Evolutionary conservation across 1,140 invertebrate genomes (phyloP).

Genomic region (Laodelphax striatellus): DNA sequence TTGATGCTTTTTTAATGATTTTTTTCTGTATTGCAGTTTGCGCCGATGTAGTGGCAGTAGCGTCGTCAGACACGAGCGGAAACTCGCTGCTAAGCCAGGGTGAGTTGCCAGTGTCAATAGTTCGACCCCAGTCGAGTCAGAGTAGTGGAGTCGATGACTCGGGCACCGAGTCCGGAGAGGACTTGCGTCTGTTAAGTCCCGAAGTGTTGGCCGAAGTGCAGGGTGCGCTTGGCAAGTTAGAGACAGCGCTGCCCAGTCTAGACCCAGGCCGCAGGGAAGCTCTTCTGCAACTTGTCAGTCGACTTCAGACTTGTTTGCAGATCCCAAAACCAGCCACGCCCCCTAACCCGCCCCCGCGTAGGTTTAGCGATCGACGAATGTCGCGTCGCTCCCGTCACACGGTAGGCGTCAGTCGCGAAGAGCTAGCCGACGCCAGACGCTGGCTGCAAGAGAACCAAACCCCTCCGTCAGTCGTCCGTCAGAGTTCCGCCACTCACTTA

Average conservation of each 20-base stretch:
- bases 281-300: conserved; percentile 58
- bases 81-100: conserved; percentile 26
- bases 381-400: conserved; percentile 48
- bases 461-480: conserved; percentile 2
- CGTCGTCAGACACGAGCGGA: conserved; percentile 20
- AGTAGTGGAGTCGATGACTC: conserved; percentile 39
- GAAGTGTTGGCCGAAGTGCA: conserved; percentile 63
- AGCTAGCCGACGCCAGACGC: conserved; percentile 58
- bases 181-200: conserved; percentile 28
- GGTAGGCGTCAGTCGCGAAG: conserved; percentile 66
- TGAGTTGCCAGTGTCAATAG: conserved; percentile 35
- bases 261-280: conserved; percentile 43
- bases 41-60: conserved; percentile 42
- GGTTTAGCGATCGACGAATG: conserved; percentile 19
- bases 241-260: conserved; percentile 50
- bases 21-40: conserved; percentile 35
- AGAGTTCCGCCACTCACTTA: conserved; percentile 11
- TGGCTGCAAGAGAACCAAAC: conserved; percentile 44
- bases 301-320: conserved; percentile 55
- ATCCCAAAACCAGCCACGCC: conserved; percentile 28
- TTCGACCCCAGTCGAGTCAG: conserved; percentile 24
- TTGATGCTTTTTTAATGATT: not conserved
- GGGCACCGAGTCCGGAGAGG: conserved; percentile 54
- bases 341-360: conserved; percentile 19
- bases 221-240: conserved; percentile 56